Evolutionary conservation across 2,888 invertebrate genomes (phyloP), one percentile per base, ranked within the genome.

Genomic region (Parthenolecanium corni): DNA sequence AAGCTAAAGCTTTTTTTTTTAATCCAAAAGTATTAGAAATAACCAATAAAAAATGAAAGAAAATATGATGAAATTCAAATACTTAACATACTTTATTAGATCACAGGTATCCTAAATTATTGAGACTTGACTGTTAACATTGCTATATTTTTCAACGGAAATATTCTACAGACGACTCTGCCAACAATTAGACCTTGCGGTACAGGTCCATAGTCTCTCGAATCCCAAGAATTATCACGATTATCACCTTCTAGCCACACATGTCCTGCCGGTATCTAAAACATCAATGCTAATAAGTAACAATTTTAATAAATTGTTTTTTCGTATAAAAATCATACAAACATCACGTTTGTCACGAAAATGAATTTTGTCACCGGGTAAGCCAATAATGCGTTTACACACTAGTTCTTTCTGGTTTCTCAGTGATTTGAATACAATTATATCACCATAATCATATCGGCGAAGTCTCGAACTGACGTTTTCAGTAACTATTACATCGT

Each of bases 231-330:
- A 75, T 91, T 89, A 58, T 73, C 74, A 12, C 78, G 77, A 74
- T 95, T 95, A 72, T 95, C 94, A 18, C 95, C 93, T 76, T 91
- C 89, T 65, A 94, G 74, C 93, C 93, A 94, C 0, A 93, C 85
- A 74, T 90, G 87, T 1, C 92, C 92, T 68, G 78, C 76, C 0
- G 92, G 92, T 46, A 92, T 84, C 72, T 82, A 23, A 4, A 31
- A 9, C 31, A 31, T 31, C 31, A 31, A 31, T n/a, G n/a, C n/a
- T n/a, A n/a, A n/a, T n/a, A n/a, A n/a, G n/a, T n/a, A n/a, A n/a
- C n/a, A n/a, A n/a, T n/a, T n/a, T n/a, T n/a, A n/a, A n/a, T n/a
- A n/a, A n/a, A n/a, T n/a, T n/a, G n/a, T n/a, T n/a, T n/a, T n/a
- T n/a, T n/a, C n/a, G n/a, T n/a, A n/a, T n/a, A n/a, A n/a, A n/a